Evolutionary conservation across 2,888 invertebrate species (phyloP), one percentile per base, ranked within the genome.

Genomic region (Escarpia spicata): DNA sequence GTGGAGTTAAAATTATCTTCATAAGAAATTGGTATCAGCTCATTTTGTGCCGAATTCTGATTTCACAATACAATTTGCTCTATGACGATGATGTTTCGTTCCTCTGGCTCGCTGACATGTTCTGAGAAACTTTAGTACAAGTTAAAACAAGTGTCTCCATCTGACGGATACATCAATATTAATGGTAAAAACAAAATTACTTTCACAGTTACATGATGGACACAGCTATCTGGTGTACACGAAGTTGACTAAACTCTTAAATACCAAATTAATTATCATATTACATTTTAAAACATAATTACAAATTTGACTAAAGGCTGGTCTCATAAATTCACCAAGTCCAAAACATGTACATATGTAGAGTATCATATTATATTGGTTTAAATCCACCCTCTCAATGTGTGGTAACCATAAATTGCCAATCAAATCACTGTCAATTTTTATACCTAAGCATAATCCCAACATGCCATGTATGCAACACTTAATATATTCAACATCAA

Each of bases 101-200:
- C 19, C n/a, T n/a, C 75, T n/a, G n/a, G 19, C 75, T 26, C 75
- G 3, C 26, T n/a, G 75, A 0, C 75, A 6, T 26, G 26, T 75
- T 60, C 60, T 60, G 15, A 60, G 9, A 60, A 26, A 60, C 52
- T 52, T 60, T 75, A 26, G 26, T n/a, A 75, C 15, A 19, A n/a
- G 75, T 75, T 75, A 75, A 75, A 75, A 26, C n/a, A 26, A 75
- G 75, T 75, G 75, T 75, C 75, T 75, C 75, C 75, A 75, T 75
- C 75, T 75, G n/a, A 75, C 75, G 75, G 75, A 75, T 26, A 26
- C 26, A 6, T 75, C 6, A 75, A 26, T 26, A 75, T 75, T 75
- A 4, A 75, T n/a, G n/a, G 26, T 3, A 52, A 52, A 12, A 3
- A 52, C 12, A 75, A 52, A 52, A 52, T 9, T 52, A 15, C 8